These are phyloP conservation scores for Anoplolepis gracilipes DNA, from an alignment of 1,140 invertebrate species.

Conservation along the genomic window DNA sequence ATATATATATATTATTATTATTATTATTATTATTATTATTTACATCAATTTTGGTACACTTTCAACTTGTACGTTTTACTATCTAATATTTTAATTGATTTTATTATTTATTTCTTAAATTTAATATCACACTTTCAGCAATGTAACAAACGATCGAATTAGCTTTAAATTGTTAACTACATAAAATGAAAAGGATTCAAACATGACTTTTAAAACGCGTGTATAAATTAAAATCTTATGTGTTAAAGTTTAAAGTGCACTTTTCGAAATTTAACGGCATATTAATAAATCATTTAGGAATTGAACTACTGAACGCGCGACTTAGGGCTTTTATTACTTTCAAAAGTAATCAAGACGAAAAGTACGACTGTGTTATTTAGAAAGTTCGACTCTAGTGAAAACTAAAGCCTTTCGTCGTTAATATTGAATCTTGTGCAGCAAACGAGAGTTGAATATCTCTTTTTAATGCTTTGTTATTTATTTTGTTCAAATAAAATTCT, in stretches of 20 bases:
- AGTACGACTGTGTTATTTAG: constrained; percentile 49
- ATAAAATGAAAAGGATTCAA: neutral
- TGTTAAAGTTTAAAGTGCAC: constrained; percentile 22
- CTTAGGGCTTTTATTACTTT: constrained; percentile 58
- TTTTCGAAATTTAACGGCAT: constrained; percentile 40
- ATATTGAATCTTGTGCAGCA: constrained; percentile 29
- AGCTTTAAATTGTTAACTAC: neutral
- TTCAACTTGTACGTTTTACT: neutral
- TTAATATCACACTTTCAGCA: neutral
- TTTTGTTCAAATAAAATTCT: constrained; percentile 1
- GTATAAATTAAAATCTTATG: constrained; percentile 51
- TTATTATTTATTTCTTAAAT: neutral
- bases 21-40: too few species aligned
- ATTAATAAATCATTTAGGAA: constrained; percentile 59
- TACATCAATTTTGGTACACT: neutral
- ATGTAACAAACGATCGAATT: neutral
- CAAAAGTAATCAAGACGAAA: constrained; percentile 52
- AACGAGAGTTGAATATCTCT: constrained; percentile 45
- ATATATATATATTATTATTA: neutral
- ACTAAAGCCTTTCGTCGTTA: constrained; percentile 23
- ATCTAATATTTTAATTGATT: neutral
- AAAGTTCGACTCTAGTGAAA: constrained; percentile 41
- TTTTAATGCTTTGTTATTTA: neutral
- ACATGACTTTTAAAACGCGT: neutral
- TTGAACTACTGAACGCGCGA: constrained; percentile 40